Evolutionary conservation across 2,113 vertebrate genomes (phyloP), one percentile per base, ranked within the genome.

Genomic region (Bujurquina vittata): DNA sequence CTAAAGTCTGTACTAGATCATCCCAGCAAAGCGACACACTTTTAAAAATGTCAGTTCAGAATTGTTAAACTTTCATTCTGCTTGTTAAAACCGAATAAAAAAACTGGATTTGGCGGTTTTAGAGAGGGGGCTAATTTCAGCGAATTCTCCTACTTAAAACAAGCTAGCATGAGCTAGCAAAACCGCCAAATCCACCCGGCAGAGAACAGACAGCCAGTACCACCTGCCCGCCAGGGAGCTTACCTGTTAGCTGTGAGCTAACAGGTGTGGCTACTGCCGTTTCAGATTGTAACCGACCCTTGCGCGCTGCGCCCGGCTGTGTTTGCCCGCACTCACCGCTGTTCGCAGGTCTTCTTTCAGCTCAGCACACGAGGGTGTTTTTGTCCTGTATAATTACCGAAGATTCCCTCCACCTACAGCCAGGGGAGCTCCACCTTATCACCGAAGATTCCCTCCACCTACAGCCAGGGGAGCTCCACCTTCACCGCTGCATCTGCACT

Each of bases 121-220:
- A 15, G 26, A 14, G 8, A 3, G 3, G 23, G 18, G 9, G 22
- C 40, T 49, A 18, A 69, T 67, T 29, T 49, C 15, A 69, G 40
- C 3, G 0, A 43, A 43, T 43, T 11, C 40, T 12, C 11, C 40
- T 14, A 14, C 12, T 1, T 49, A 49, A 61, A 1, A 2, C 5
- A 35, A 49, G 23, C 40, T 69, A 69, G 63, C 40, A 69, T 20
- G 63, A 49, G 63, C 49, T 49, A 49, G 63, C 63, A 5, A 69
- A 69, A 49, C 40, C 63, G 63, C 63, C 63, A 69, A 49, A 69
- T 29, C 9, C 5, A 10, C 6, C 63, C 10, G 22, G 8, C 37
- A 46, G 63, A 46, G 43, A 18, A 67, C 40, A 2, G 10, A 40
- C 22, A 49, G 18, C 26, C 26, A 46, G 15, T 4, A 26, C 46